Evolutionary conservation across 2,113 vertebrate species (phyloP).

Genomic region (Spea multiplicata): DNA sequence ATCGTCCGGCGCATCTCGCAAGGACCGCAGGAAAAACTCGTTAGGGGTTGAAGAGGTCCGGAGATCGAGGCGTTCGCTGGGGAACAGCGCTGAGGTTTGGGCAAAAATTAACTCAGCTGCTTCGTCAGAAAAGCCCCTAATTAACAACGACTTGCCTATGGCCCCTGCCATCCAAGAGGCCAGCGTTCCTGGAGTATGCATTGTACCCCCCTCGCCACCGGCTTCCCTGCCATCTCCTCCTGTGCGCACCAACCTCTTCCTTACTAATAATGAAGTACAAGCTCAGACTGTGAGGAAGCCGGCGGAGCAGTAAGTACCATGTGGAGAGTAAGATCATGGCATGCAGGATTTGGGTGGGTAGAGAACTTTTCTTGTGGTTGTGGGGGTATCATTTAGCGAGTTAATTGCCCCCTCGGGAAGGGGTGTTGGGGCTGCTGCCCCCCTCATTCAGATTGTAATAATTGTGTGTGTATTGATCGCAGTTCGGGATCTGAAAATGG

Average conservation of each 20-base stretch:
- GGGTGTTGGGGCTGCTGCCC: too few relatives aligned
- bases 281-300: background rate
- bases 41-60: slow-evolving; percentile 72
- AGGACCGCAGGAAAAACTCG: slow-evolving; percentile 75
- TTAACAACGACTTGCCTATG: slow-evolving; percentile 29
- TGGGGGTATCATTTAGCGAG: too few relatives aligned
- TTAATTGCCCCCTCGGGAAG: too few relatives aligned
- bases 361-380: too few relatives aligned
- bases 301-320: slow-evolving; percentile 17
- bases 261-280: background rate
- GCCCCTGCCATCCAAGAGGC: background rate
- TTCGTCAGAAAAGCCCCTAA: background rate
- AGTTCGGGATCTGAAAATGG: slow-evolving; percentile 56
- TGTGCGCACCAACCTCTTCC: background rate
- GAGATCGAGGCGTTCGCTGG: slow-evolving; percentile 69
- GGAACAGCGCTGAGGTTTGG: slow-evolving; percentile 57
- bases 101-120: slow-evolving; percentile 24
- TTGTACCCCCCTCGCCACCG: slow-evolving; percentile 29
- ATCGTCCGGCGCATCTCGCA: slow-evolving; percentile 58
- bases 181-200: background rate
- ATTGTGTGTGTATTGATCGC: slow-evolving; percentile 49
- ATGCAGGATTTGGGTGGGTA: too few relatives aligned
- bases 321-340: too few relatives aligned
- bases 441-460: background rate
- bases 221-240: accelerated